Evolutionary conservation across 1,140 invertebrate species (phyloP).

Genomic region (Drosophila novamexicana): DNA sequence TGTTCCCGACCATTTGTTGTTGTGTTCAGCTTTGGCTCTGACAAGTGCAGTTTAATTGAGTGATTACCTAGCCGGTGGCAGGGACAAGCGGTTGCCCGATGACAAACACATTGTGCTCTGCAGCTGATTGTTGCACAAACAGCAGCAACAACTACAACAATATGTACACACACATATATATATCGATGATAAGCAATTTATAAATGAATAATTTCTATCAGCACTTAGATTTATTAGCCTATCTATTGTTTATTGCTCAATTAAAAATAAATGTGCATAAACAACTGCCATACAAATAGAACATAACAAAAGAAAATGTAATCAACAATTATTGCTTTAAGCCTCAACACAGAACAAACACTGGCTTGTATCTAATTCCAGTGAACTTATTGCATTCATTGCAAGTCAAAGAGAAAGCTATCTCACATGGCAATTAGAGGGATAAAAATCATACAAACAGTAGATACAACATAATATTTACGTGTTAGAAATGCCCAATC

Average conservation of each 20-base stretch:
- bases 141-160: background rate
- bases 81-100: conserved; percentile 2
- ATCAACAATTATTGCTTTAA: conserved; percentile 66
- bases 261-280: too few relatives aligned
- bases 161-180: background rate
- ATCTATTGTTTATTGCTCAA: background rate
- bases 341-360: conserved; percentile 26
- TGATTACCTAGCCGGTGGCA: conserved; percentile 40
- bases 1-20: conserved; percentile 3
- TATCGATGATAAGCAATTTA: conserved; percentile 23
- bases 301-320: conserved; percentile 58
- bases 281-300: conserved; percentile 13
- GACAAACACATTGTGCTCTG: background rate
- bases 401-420: background rate
- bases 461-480: too few relatives aligned
- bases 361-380: conserved; percentile 28
- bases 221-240: background rate
- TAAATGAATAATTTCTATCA: conserved; percentile 23
- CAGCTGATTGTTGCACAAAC: background rate
- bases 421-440: background rate
- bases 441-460: background rate
- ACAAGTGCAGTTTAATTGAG: background rate
- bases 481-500: too few relatives aligned
- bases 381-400: conserved; percentile 5
- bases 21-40: conserved; percentile 18